Conservation (phyloP, 2,888 invertebrate species). For the Drosophila anceps region DNA sequence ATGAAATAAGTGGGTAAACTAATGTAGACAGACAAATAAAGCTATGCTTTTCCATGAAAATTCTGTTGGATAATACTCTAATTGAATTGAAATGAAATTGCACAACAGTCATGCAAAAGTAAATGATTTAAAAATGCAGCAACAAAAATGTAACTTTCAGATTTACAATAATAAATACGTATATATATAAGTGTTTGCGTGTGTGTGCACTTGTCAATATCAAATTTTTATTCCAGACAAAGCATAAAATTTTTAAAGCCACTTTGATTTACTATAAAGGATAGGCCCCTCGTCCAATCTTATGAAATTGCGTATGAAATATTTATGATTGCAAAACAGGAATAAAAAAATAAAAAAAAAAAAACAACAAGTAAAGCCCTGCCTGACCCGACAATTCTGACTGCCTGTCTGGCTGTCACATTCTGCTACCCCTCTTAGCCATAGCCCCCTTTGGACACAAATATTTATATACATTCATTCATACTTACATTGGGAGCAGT, state of each 20-base stretch:
- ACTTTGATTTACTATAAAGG: slow-evolving; percentile 61
- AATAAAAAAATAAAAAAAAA: slow-evolving; percentile 4
- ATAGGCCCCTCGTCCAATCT: slow-evolving; percentile 44
- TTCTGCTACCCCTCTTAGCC: not conserved
- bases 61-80: not conserved
- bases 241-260: slow-evolving; percentile 66
- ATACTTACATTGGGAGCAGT: slow-evolving; percentile 21
- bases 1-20: slow-evolving; percentile 40
- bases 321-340: slow-evolving; percentile 60
- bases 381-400: slow-evolving; percentile 31
- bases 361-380: not conserved
- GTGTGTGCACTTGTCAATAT: slow-evolving; percentile 24
- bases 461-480: slow-evolving; percentile 14
- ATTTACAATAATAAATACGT: slow-evolving; percentile 32
- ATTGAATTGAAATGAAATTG: slow-evolving; percentile 18
- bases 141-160: slow-evolving; percentile 49
- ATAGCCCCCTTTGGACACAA: not conserved
- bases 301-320: slow-evolving; percentile 69
- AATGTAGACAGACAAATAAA: not conserved
- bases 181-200: slow-evolving; percentile 5
- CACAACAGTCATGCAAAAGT: slow-evolving; percentile 51
- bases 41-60: not conserved
- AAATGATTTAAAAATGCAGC: slow-evolving; percentile 65
- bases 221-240: slow-evolving; percentile 56
- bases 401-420: slow-evolving; percentile 19